These are phyloP conservation scores for Hestina assimilis DNA, from an alignment of 1,140 invertebrate species.

Conservation along the genomic window DNA sequence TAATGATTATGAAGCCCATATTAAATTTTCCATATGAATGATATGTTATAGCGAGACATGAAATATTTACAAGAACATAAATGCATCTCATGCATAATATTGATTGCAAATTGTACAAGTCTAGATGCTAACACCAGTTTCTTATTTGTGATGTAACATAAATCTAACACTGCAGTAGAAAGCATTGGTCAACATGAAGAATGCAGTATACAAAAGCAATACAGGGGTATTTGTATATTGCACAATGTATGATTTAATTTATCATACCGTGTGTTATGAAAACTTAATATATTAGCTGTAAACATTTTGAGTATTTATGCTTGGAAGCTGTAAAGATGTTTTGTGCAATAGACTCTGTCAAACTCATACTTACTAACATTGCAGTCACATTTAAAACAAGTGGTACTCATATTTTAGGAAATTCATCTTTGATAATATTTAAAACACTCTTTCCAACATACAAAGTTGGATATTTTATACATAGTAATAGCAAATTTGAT, in stretches of 20 bases:
- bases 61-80: slow-evolving; percentile 1
- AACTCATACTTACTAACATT: slow-evolving; percentile 1
- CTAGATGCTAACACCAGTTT: background rate
- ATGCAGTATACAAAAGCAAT: slow-evolving; percentile 10
- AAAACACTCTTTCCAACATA: too few species aligned
- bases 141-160: background rate
- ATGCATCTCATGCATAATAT: slow-evolving; percentile 11
- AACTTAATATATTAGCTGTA: background rate
- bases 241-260: slow-evolving; percentile 1
- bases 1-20: background rate
- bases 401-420: background rate
- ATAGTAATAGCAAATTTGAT: too few species aligned
- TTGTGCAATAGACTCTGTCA: slow-evolving; percentile 11
- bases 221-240: slow-evolving; percentile 1
- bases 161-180: slow-evolving; percentile 5
- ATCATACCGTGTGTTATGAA: background rate
- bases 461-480: too few species aligned
- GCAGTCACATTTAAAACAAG: background rate
- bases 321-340: background rate
- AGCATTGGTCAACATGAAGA: slow-evolving; percentile 9
- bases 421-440: too few species aligned
- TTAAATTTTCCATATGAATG: slow-evolving; percentile 1
- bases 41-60: slow-evolving; percentile 1
- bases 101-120: background rate
- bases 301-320: background rate